Base-by-base conservation (phyloP, 2,113 vertebrate genomes). In the Calidris pygmaea region DNA sequence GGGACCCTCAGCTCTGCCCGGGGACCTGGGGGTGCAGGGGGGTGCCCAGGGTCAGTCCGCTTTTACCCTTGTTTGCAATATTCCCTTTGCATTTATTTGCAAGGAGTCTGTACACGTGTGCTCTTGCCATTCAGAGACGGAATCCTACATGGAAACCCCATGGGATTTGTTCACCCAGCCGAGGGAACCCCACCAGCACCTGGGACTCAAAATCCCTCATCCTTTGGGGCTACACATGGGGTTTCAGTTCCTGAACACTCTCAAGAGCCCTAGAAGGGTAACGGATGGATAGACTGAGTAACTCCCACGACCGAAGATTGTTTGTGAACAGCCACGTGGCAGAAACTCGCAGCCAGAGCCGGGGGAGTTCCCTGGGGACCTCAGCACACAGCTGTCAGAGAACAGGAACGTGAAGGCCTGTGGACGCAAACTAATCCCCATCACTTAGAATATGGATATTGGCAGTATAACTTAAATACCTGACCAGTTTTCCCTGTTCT, bases 231-330 rank as follows among this genome's bases (percentile, higher is more conserved):
- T 41, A 10, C 71, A 6, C 7, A 10, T 4, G 71, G 37, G 29
- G 41, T 41, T 41, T 41, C 71, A 7, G 50, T 10, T 73, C 37
- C 7, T 7, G 14, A 41, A 17, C 17, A 20, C 10, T 29, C 12
- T 13, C 10, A 10, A 41, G 30, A 53, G 16, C 27, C 29, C 76
- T 14, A 18, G 18, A 0, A 6, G 53, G 50, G n/a, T 7, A 37
- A 29, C 0, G 27, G 37, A 16, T 22, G 1, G 4, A 45, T 1
- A 12, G 66, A 30, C 24, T 2, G 24, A 30, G 3, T 22, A 15
- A 65, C 20, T 62, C 58, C 8, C 12, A 1, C 1, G 17, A 22
- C 1, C 24, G 24, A 26, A 52, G 65, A 4, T 14, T 24, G 24
- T 2, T 43, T 11, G 24, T 11, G 32, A n/a, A 4, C 24, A 68